These are phyloP conservation scores for Nautilus pompilius DNA, from an alignment of 1,140 invertebrate species.

Conservation along the genomic window DNA sequence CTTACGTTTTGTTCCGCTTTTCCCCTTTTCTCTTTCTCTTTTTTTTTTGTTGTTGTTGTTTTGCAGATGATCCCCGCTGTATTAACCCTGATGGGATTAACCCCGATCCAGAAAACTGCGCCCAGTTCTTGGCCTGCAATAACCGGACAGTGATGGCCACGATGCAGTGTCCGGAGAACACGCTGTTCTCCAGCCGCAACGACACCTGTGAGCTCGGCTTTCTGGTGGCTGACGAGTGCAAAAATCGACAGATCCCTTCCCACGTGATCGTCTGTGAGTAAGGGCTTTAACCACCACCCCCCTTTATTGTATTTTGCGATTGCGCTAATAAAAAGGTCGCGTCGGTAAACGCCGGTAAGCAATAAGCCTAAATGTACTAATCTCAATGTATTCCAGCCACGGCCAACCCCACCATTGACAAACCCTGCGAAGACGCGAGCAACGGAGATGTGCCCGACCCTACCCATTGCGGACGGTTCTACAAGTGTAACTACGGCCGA, in stretches of 20 bases:
- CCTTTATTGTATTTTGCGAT: neutral
- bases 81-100: conserved; percentile 24
- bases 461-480: conserved; percentile 24
- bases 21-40: too few species aligned
- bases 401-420: conserved; percentile 27
- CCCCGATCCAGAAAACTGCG: conserved; percentile 31
- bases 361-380: too few species aligned
- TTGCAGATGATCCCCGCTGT: conserved; percentile 25
- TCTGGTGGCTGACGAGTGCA: conserved; percentile 25
- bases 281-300: neutral
- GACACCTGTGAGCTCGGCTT: conserved; percentile 29
- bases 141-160: conserved; percentile 32
- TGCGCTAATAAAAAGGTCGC: neutral
- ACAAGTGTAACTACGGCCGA: conserved; percentile 34
- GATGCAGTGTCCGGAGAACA: conserved; percentile 31
- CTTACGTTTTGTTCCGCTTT: too few species aligned
- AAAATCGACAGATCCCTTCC: conserved; percentile 18
- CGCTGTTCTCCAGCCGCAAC: conserved; percentile 29
- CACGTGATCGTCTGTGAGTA: conserved; percentile 30
- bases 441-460: conserved; percentile 27
- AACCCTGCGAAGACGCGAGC: conserved; percentile 25
- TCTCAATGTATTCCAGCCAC: conserved; percentile 19
- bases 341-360: too few species aligned
- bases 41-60: neutral
- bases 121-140: conserved; percentile 29